Conservation (phyloP, 1,140 invertebrate genomes). For the Drosophila nigrodunni region DNA sequence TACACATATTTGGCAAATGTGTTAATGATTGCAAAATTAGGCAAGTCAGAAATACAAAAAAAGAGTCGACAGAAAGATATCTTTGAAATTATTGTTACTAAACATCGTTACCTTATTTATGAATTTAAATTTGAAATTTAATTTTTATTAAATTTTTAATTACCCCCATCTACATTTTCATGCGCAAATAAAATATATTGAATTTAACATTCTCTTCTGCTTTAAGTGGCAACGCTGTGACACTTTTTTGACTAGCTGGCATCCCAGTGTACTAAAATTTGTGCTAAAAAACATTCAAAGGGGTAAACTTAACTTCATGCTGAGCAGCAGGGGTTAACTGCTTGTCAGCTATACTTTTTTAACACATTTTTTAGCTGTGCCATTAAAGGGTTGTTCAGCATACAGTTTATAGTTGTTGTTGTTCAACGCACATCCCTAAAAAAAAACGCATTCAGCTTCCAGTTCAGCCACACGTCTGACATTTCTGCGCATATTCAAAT, state of each 20-base stretch:
- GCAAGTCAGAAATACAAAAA: constrained; percentile 2
- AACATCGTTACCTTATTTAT: no score
- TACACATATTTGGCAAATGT: constrained; percentile 68
- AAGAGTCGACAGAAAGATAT: not conserved
- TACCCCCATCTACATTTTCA: no score
- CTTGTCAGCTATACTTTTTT: constrained; percentile 23
- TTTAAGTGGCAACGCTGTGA: constrained; percentile 33
- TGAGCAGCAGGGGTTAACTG: constrained; percentile 11
- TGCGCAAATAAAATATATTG: no score
- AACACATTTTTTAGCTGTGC: not conserved
- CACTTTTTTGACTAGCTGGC: constrained; percentile 20
- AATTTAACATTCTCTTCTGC: not conserved
- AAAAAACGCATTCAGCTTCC: constrained; percentile 26
- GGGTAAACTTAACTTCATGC: not conserved
- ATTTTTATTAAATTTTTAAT: no score
- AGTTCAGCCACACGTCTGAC: constrained; percentile 26
- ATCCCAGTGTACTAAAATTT: constrained; percentile 41
- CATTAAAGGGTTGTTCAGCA: constrained; percentile 59
- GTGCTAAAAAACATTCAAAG: constrained; percentile 19
- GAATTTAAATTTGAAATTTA: no score
- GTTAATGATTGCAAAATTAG: constrained; percentile 59
- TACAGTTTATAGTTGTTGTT: not conserved
- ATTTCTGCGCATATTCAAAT: constrained; percentile 77
- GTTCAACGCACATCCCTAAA: constrained; percentile 28
- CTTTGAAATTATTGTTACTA: no score